phyloP scores from a whole-genome alignment of 2,797 vertebrate genomes.

The Melanotaenia trifasciata region DNA sequence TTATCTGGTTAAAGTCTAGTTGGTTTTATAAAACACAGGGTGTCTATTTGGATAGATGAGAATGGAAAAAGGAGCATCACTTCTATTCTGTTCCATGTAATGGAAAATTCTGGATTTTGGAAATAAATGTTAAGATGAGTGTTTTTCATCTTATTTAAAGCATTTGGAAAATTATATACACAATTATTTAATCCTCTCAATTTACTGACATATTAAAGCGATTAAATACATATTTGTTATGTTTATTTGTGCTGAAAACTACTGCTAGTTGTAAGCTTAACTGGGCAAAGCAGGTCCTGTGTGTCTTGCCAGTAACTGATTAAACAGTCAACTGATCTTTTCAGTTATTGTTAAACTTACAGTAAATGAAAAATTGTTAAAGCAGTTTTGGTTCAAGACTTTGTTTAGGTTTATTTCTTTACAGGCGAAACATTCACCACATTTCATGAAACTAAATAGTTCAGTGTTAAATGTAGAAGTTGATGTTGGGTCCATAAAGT shows the following conservation, averaged over 20 bases:
- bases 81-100: not conserved
- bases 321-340: not conserved
- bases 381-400: not conserved
- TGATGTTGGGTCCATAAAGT: not conserved
- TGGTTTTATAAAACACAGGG: not conserved
- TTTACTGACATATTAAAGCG: not conserved
- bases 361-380: not conserved
- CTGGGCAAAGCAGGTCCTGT: not conserved
- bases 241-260: not conserved
- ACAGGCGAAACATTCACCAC: not conserved
- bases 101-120: not conserved
- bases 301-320: not conserved
- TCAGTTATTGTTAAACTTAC: not conserved
- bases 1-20: not conserved
- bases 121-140: not conserved
- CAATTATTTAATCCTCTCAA: accelerated
- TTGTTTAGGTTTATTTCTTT: not conserved
- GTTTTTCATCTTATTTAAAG: not conserved
- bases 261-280: not conserved
- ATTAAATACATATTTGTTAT: not conserved
- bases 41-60: not conserved
- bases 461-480: not conserved
- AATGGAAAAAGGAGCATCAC: not conserved
- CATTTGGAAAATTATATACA: not conserved
- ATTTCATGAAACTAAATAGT: not conserved